phyloP scores from a whole-genome alignment of 2,113 vertebrate genomes.

The Sturnus vulgaris region DNA sequence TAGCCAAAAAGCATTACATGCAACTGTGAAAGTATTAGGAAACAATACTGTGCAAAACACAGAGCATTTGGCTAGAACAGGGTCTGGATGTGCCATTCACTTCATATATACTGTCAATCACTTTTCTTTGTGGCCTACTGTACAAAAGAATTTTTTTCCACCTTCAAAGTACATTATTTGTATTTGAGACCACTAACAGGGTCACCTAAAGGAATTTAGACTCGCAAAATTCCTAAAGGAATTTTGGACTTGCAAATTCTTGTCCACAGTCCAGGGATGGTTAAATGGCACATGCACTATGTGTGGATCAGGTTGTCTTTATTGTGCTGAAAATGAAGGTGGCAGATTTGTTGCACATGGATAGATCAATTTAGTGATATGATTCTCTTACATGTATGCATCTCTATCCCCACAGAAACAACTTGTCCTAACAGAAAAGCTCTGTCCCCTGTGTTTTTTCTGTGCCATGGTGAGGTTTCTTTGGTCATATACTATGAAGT shows the following conservation, averaged over 20 bases:
- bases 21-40: neutral
- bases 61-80: neutral
- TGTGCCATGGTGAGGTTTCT: neutral
- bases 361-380: neutral
- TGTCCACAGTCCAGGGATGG: fast-evolving
- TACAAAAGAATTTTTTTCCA: neutral
- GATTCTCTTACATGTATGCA: neutral
- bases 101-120: neutral
- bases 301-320: neutral
- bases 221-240: neutral
- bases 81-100: neutral
- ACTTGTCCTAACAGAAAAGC: neutral
- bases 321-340: fast-evolving
- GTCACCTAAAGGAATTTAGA: neutral
- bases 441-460: neutral
- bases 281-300: neutral
- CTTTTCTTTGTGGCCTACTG: neutral
- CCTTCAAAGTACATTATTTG: neutral
- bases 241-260: neutral
- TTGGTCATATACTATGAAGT: neutral
- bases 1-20: neutral
- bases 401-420: neutral
- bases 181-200: neutral
- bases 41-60: neutral
- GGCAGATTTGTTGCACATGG: neutral